These are phyloP conservation scores for Hippoglossus hippoglossus DNA, from an alignment of 2,797 vertebrate species.

Conservation along the genomic window DNA sequence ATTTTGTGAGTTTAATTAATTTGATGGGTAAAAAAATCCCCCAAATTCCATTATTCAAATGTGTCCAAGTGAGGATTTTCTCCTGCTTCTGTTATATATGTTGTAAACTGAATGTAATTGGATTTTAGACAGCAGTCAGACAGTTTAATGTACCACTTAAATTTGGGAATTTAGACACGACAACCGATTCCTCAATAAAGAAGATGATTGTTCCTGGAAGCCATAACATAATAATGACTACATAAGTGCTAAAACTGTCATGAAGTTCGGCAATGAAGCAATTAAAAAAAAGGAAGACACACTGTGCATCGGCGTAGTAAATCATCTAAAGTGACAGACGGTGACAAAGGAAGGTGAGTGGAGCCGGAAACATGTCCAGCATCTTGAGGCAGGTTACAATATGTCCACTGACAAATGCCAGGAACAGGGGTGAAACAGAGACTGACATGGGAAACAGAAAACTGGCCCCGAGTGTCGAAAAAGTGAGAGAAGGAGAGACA, in stretches of 20 bases:
- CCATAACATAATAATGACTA: not conserved
- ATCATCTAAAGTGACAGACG: slow-evolving; percentile 15
- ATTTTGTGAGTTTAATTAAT: too few species aligned
- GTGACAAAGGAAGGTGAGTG: slow-evolving; percentile 1
- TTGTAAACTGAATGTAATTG: not conserved
- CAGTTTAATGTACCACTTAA: not conserved
- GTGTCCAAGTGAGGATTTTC: too few species aligned
- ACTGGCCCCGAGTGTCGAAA: not conserved
- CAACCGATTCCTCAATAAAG: not conserved
- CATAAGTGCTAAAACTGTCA: slow-evolving; percentile 1
- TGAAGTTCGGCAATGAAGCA: slow-evolving; percentile 6
- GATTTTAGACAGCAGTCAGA: not conserved
- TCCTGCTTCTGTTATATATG: too few species aligned
- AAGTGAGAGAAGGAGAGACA: slow-evolving; percentile 41
- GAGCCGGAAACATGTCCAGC: slow-evolving; percentile 5
- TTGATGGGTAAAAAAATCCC: too few species aligned
- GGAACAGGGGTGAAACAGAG: slow-evolving; percentile 4
- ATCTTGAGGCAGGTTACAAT: slow-evolving; percentile 24
- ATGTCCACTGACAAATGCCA: slow-evolving; percentile 17
- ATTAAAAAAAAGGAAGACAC: not conserved
- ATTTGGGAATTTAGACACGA: too few species aligned
- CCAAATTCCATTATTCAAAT: too few species aligned
- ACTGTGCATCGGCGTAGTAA: slow-evolving; percentile 5
- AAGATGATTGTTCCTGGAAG: not conserved
- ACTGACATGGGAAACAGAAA: slow-evolving; percentile 25